These are phyloP conservation scores for Miltochrista miniata DNA, from an alignment of 2,888 invertebrate genomes.

Conservation along the genomic window DNA sequence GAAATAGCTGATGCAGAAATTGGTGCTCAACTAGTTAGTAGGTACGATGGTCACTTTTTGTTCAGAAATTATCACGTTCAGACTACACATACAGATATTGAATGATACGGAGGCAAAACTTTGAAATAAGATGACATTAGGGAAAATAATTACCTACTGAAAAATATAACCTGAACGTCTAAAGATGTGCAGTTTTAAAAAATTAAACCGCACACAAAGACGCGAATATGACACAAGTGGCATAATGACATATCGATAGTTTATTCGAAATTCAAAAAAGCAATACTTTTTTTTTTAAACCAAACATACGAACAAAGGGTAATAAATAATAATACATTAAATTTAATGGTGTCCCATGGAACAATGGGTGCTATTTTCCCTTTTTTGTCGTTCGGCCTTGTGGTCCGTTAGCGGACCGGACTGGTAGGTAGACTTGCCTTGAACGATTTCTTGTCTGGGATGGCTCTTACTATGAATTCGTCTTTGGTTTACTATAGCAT, in stretches of 20 bases:
- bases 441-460: constrained; percentile 43
- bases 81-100: constrained; percentile 28
- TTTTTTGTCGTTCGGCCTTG: constrained; percentile 55
- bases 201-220: too few relatives aligned
- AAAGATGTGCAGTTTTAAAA: too few relatives aligned
- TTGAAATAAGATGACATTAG: too few relatives aligned
- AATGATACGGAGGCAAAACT: too few relatives aligned
- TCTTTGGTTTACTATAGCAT: too few relatives aligned
- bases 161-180: too few relatives aligned
- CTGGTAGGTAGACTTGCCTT: constrained; percentile 54
- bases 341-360: constrained; percentile 58
- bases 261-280: too few relatives aligned
- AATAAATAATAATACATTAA: constrained; percentile 57
- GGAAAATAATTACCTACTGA: too few relatives aligned
- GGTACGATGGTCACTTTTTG: constrained; percentile 10
- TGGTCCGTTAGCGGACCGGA: constrained; percentile 47
- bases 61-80: constrained; percentile 19
- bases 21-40: constrained; percentile 13
- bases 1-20: constrained; percentile 30
- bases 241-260: too few relatives aligned
- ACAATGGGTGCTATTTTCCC: constrained; percentile 62
- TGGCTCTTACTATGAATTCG: background rate
- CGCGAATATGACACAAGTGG: too few relatives aligned
- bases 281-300: constrained; percentile 14
- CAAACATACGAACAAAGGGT: constrained; percentile 53